These are phyloP conservation scores for Drosophila siamana DNA, from an alignment of 2,888 invertebrate genomes.

Conservation along the genomic window DNA sequence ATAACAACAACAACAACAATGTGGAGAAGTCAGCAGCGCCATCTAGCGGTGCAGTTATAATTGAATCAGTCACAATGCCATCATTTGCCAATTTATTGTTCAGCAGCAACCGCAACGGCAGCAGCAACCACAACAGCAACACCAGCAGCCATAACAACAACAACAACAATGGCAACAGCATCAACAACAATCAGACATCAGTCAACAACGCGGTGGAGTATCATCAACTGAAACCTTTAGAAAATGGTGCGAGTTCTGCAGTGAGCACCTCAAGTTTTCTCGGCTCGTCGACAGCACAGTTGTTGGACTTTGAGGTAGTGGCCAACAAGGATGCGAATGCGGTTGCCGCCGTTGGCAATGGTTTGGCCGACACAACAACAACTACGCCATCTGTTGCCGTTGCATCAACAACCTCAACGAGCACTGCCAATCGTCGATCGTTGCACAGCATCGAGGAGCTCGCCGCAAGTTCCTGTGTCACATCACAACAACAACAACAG, in stretches of 20 bases:
- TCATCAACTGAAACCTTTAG: conserved; percentile 68
- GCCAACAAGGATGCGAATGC: conserved; percentile 34
- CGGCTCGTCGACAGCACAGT: conserved; percentile 56
- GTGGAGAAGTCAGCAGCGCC: conserved; percentile 46
- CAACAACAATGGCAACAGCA: conserved; percentile 15
- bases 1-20: conserved; percentile 50
- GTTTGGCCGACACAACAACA: conserved; percentile 44
- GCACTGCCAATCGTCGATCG: conserved; percentile 53
- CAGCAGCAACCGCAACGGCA: conserved; percentile 34
- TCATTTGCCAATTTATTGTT: conserved; percentile 73
- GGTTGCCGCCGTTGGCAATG: conserved; percentile 18
- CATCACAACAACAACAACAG: conserved; percentile 40
- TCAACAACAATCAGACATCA: conserved; percentile 30
- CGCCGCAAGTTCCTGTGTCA: conserved; percentile 69
- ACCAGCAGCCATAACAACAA: too few relatives aligned
- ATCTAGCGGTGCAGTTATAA: conserved; percentile 46
- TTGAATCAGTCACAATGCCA: conserved; percentile 68
- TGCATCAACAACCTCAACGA: conserved; percentile 33
- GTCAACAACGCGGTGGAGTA: conserved; percentile 53
- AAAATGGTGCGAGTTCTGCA: not conserved
- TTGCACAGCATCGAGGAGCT: conserved; percentile 76
- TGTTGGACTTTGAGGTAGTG: conserved; percentile 65
- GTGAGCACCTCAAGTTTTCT: conserved; percentile 59
- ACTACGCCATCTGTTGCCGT: conserved; percentile 16
- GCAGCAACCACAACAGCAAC: conserved; percentile 13